These are phyloP conservation scores for Sinohyriopsis cumingii DNA, from an alignment of 2,888 invertebrate species.

Conservation along the genomic window DNA sequence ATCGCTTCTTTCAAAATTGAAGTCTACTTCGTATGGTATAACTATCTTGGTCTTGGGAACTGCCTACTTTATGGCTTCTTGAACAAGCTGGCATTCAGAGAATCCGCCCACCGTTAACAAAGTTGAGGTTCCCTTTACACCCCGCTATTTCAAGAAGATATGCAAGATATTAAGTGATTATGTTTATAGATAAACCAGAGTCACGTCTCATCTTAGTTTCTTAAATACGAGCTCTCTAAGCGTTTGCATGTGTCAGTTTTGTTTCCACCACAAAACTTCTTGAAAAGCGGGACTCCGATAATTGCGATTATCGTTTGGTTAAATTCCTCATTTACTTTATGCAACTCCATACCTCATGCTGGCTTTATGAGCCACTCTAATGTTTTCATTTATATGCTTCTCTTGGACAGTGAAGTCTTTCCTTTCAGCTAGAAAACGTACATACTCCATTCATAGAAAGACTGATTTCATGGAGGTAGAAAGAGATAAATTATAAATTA, in stretches of 20 bases:
- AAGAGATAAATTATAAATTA: no score
- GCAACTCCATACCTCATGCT: constrained; percentile 8
- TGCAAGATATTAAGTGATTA: constrained; percentile 28
- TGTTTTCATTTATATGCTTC: neutral
- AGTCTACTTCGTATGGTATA: constrained; percentile 35
- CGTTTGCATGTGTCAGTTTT: constrained; percentile 1
- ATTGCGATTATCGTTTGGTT: constrained; percentile 2
- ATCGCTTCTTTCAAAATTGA: constrained; percentile 39
- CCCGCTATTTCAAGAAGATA: constrained; percentile 20
- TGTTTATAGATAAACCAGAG: constrained; percentile 22
- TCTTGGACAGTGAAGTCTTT: constrained; percentile 5
- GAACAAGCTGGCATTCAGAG: constrained; percentile 34
- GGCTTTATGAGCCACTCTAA: constrained; percentile 1
- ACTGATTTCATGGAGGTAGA: no score
- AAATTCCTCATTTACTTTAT: constrained; percentile 4
- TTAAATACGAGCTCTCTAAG: constrained; percentile 5
- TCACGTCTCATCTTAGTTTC: constrained; percentile 34
- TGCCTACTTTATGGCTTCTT: constrained; percentile 22
- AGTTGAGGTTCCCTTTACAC: constrained; percentile 20
- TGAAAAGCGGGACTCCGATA: constrained; percentile 5
- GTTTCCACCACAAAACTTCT: constrained; percentile 3
- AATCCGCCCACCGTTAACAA: constrained; percentile 43
- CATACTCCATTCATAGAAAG: no score
- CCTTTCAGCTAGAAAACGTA: constrained; percentile 3
- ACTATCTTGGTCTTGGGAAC: constrained; percentile 24